Evolutionary conservation across 2,113 vertebrate species (phyloP), one percentile per base, ranked within the genome.

Genomic region (Zosterops lateralis): DNA sequence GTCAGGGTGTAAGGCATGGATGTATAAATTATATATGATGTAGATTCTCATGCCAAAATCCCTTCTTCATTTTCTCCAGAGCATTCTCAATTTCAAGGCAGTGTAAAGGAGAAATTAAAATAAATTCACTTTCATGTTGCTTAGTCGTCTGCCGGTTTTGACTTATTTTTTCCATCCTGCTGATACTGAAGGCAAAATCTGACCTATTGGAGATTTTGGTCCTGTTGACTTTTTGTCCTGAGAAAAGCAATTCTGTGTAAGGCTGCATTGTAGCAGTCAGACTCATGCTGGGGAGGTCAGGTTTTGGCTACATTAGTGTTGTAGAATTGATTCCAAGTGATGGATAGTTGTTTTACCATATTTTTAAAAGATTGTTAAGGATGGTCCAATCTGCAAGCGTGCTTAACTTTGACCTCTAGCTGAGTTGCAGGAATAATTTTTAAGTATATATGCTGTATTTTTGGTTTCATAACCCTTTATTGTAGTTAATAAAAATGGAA

Each of bases 241-340:
- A 82, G 92, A 94, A 95, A 95, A 95, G 77, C 87, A 92, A 57
- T 82, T 92, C 87, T 92, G 48, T 71, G 19, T 50, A 32, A 73
- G 76, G 65, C 79, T 79, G 48, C 31, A 4, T 54, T 9, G 3
- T 44, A 53, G 60, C 70, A 77, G 26, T 61, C 3, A 4, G n/a
- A 4, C 28, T 80, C 38, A 61, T 51, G 45, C 38, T 54, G 60
- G 42, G 54, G 86, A 86, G 15, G 10, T 58, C 44, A 74, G 17
- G 3, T 61, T 81, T 88, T 77, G 79, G 25, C 32, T 68, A 0
- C 42, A 6, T 7, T 50, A 17, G 0, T 54, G 17, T 3, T 82
- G 34, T 42, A 47, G 20, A 84, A 58, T 77, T 47, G 53, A 64
- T 62, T 81, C 26, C 44, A 44, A 51, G 40, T 31, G 62, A 16